Percentiles rank a stretch among this genome's conserved stretches.
phyloP scores from a whole-genome alignment of 2,797 vertebrate genomes.

The Gadopsis marmoratus region DNA sequence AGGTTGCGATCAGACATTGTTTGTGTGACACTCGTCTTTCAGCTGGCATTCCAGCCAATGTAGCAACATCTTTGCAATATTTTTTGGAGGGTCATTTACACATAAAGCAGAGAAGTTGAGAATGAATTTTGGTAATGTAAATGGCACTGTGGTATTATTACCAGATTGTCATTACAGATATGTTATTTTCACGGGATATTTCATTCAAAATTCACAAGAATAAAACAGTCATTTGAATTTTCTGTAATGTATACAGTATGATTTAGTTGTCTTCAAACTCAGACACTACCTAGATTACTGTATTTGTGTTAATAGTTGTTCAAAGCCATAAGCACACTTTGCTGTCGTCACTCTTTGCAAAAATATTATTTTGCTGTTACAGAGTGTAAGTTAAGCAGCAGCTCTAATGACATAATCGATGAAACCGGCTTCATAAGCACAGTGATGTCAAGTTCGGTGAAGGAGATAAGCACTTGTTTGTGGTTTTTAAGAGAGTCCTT shows the following conservation, averaged over 20 bases:
- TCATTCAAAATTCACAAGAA: conserved; percentile 8
- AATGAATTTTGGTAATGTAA: conserved; percentile 3
- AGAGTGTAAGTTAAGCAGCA: conserved; percentile 18
- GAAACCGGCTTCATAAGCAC: conserved; percentile 19
- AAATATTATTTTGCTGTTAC: neutral
- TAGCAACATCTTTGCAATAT: neutral
- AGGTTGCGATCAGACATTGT: neutral
- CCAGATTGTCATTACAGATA: neutral
- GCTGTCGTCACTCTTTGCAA: neutral
- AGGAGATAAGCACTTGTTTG: conserved; percentile 42
- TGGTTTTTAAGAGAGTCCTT: conserved; percentile 41
- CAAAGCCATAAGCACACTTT: neutral
- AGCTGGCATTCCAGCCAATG: neutral
- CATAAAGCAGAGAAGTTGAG: neutral
- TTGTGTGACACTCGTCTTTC: conserved; percentile 1
- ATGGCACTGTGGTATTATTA: neutral
- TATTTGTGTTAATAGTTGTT: neutral
- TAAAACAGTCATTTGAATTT: neutral
- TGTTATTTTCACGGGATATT: conserved; percentile 10
- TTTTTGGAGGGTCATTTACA: neutral
- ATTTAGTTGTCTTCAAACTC: conserved; percentile 14
- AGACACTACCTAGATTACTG: neutral
- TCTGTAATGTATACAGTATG: neutral
- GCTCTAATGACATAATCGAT: conserved; percentile 33
- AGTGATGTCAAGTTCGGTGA: conserved; percentile 17